These are phyloP conservation scores for Acleris cristana DNA, from an alignment of 2,888 invertebrate species.

Conservation along the genomic window DNA sequence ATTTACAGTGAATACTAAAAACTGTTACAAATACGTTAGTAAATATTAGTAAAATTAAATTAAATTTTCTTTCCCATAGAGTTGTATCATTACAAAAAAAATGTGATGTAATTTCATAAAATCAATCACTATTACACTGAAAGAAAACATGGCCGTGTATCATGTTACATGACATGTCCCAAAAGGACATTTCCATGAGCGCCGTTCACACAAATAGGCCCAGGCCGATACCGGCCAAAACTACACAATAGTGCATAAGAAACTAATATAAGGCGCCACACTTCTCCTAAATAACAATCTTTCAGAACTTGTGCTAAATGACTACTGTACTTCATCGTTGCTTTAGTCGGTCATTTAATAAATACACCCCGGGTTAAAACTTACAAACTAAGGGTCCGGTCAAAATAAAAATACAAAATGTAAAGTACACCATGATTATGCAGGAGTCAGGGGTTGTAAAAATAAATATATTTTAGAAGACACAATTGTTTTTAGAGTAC, in stretches of 20 bases:
- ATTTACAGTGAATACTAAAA: constrained; percentile 46
- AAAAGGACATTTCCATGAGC: constrained; percentile 7
- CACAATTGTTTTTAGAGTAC: constrained; percentile 39
- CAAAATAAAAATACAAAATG: constrained; percentile 38
- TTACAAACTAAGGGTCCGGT: constrained; percentile 32
- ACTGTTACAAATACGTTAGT: constrained; percentile 42
- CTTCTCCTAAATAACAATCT: constrained; percentile 28
- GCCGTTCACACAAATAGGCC: constrained; percentile 20
- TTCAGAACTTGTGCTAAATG: constrained; percentile 25
- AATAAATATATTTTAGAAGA: constrained; percentile 41
- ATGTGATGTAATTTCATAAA: constrained; percentile 20
- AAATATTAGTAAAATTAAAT: constrained; percentile 43
- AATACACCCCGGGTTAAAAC: constrained; percentile 8
- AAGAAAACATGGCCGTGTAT: constrained; percentile 11
- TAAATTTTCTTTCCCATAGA: constrained; percentile 39
- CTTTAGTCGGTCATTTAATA: constrained; percentile 16
- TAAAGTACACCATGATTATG: constrained; percentile 43
- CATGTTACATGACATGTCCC: neutral
- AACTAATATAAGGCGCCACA: constrained; percentile 14
- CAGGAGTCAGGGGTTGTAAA: constrained; percentile 38
- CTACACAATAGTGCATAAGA: constrained; percentile 26
- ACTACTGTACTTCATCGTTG: constrained; percentile 38
- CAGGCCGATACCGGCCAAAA: constrained; percentile 14
- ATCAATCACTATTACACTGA: constrained; percentile 19
- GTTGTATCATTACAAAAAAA: constrained; percentile 17